These are phyloP conservation scores for Bufo bufo DNA, from an alignment of 2,113 vertebrate species.

Conservation along the genomic window DNA sequence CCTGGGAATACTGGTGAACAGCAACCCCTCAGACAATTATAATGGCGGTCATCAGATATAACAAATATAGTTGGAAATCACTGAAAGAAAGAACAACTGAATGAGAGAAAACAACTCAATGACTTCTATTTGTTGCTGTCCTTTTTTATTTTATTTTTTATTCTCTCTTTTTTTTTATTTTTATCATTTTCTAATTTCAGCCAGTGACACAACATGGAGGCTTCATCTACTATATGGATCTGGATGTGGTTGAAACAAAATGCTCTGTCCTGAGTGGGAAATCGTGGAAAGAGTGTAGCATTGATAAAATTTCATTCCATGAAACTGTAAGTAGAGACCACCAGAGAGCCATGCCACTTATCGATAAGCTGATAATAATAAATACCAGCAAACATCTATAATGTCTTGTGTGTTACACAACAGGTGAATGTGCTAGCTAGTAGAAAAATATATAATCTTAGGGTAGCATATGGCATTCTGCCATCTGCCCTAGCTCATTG, in stretches of 20 bases:
- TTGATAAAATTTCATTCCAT: background rate
- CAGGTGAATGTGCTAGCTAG: background rate
- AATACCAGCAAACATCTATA: background rate
- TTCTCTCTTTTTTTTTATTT: background rate
- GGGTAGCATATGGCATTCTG: too few relatives aligned
- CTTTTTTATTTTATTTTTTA: background rate
- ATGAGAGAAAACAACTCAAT: too few relatives aligned
- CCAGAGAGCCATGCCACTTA: background rate
- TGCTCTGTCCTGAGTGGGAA: conserved; percentile 32
- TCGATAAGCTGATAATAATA: background rate
- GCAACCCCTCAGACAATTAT: too few relatives aligned
- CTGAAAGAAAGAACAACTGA: too few relatives aligned
- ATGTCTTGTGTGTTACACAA: background rate
- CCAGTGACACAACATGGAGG: conserved; percentile 28
- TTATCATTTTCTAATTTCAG: background rate
- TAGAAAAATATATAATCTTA: too few relatives aligned
- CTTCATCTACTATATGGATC: conserved; percentile 48
- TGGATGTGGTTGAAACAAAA: conserved; percentile 43
- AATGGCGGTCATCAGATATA: too few relatives aligned
- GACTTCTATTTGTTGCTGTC: too few relatives aligned
- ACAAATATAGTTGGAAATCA: too few relatives aligned
- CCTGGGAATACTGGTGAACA: too few relatives aligned
- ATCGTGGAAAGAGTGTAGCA: conserved; percentile 21
- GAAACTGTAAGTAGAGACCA: conserved; percentile 4
- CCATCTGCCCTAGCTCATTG: too few relatives aligned